Evolutionary conservation across 2,888 invertebrate genomes (phyloP), one percentile per base, ranked within the genome.

Genomic region (Eilema griseolum): DNA sequence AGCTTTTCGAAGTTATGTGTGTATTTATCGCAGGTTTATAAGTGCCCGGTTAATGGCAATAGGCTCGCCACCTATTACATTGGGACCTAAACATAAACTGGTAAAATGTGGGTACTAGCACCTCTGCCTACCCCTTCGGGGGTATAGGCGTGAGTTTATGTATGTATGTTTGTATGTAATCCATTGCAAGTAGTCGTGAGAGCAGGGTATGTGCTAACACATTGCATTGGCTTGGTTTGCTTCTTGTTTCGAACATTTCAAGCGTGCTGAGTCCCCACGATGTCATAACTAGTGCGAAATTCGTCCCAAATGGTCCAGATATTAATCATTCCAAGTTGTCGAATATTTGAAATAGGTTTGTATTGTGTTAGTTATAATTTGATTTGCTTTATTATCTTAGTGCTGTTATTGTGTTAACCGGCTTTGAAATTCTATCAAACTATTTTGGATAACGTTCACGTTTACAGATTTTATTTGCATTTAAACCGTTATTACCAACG

Each of bases 331-430:
- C n/a, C 20, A 52, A 52, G 52, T 52, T 52, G 10, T n/a, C 10
- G 16, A 52, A 52, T 52, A 52, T 10, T 52, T 52, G 52, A n/a
- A n/a, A 52, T 52, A n/a, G n/a, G n/a, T 52, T 46, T 52, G n/a
- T 52, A 52, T 52, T 52, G 52, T 52, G 52, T 52, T 52, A n/a
- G 52, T 52, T 8, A 52, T 52, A 52, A 52, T 52, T 52, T 52
- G 52, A 52, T 52, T 52, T n/a, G 10, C 52, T n/a, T 52, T 20
- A 46, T 41, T 41, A 41, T 41, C 1, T 46, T 37, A 5, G 46
- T 8, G n/a, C n/a, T 52, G 52, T 52, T 52, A 52, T 52, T 52
- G 52, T 52, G 52, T 52, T 20, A 52, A 52, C n/a, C 1, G n/a
- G 20, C 2, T 20, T 52, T 20, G 52, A n/a, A n/a, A 7, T 52